Conservation (phyloP, 2,888 invertebrate genomes). For the Platynereis dumerilii region DNA sequence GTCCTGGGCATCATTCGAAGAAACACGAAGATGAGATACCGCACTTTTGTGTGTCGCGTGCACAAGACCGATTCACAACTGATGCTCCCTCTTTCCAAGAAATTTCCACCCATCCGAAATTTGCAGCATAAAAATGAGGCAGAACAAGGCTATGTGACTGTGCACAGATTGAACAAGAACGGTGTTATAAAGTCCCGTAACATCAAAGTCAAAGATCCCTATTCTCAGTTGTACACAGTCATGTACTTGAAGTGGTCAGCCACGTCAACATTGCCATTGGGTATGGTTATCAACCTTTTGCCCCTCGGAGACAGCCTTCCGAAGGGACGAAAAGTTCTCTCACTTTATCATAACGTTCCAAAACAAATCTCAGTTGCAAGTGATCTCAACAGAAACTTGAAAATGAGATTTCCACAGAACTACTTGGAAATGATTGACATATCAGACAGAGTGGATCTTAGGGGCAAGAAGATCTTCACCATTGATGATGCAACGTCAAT, state of each 20-base stretch:
- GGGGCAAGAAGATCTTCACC: neutral
- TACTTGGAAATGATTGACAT: too few relatives aligned
- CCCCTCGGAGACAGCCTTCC: slow-evolving; percentile 40
- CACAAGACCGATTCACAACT: slow-evolving; percentile 46
- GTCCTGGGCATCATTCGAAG: slow-evolving; percentile 51
- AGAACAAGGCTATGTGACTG: slow-evolving; percentile 42
- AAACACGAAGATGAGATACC: slow-evolving; percentile 41
- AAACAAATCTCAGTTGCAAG: slow-evolving; percentile 22
- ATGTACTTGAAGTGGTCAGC: slow-evolving; percentile 54
- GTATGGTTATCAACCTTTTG: slow-evolving; percentile 52
- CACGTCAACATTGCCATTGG: slow-evolving; percentile 45
- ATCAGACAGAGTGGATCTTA: too few relatives aligned
- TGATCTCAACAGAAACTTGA: too few relatives aligned
- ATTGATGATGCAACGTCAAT: slow-evolving; percentile 26
- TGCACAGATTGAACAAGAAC: slow-evolving; percentile 42
- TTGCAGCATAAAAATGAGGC: slow-evolving; percentile 39
- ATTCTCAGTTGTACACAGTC: slow-evolving; percentile 50
- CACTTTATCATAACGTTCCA: slow-evolving; percentile 46
- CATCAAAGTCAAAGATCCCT: slow-evolving; percentile 38
- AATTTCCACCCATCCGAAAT: slow-evolving; percentile 47
- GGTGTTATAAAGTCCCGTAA: slow-evolving; percentile 46
- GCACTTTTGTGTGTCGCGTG: slow-evolving; percentile 50
- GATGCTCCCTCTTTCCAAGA: slow-evolving; percentile 49
- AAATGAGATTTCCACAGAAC: too few relatives aligned
- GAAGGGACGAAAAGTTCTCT: slow-evolving; percentile 43